phyloP scores from a whole-genome alignment of 2,888 invertebrate species.

The Mechanitis mazaeus region DNA sequence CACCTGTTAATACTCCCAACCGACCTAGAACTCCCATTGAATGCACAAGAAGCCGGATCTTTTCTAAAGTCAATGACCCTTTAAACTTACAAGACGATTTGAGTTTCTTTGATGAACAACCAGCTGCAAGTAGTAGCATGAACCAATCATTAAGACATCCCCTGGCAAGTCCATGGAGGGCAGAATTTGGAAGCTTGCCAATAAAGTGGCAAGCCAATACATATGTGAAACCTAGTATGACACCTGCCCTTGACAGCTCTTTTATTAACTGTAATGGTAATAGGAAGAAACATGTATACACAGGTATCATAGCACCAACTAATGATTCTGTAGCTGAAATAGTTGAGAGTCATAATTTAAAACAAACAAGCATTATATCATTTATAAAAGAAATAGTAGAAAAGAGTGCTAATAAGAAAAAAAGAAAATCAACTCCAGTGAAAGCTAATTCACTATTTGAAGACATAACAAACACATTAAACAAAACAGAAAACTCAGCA shows the following conservation, averaged over 20 bases:
- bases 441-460: conserved; percentile 49
- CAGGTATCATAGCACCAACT: conserved; percentile 48
- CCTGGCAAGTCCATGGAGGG: conserved; percentile 67
- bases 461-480: conserved; percentile 34
- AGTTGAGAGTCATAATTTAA: conserved; percentile 45
- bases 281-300: conserved; percentile 67
- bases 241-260: conserved; percentile 68
- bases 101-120: conserved; percentile 65
- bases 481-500: conserved; percentile 22
- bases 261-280: conserved; percentile 54
- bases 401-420: conserved; percentile 53
- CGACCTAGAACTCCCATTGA: conserved; percentile 29
- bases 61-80: conserved; percentile 39
- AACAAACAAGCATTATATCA: conserved; percentile 67
- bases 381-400: conserved; percentile 64
- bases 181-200: conserved; percentile 60
- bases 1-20: conserved; percentile 55
- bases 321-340: conserved; percentile 45
- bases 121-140: conserved; percentile 69
- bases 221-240: conserved; percentile 70
- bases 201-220: conserved; percentile 68
- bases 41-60: conserved; percentile 3
- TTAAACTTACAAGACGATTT: conserved; percentile 52
- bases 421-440: conserved; percentile 45
- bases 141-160: conserved; percentile 55